Evolutionary conservation across 1,140 invertebrate species (phyloP).

Genomic region (Ephestia elutella): DNA sequence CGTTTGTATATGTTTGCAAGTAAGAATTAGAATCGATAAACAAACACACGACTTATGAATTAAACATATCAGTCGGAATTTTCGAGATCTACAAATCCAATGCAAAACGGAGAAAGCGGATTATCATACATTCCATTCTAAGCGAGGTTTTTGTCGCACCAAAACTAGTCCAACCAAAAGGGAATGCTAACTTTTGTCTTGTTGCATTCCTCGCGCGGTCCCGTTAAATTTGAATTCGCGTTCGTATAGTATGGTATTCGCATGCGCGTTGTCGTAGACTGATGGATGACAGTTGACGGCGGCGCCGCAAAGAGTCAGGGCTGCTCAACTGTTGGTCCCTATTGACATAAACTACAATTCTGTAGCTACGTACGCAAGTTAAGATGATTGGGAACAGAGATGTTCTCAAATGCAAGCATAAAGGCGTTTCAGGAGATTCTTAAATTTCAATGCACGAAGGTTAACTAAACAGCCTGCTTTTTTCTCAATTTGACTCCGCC

Average conservation of each 20-base stretch:
- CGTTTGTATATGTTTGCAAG: too few relatives aligned
- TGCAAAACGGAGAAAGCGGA: constrained; percentile 6
- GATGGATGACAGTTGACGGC: constrained; percentile 71
- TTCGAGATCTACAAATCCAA: not conserved
- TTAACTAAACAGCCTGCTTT: too few relatives aligned
- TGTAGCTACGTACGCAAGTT: not conserved
- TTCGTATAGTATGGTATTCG: constrained; percentile 33
- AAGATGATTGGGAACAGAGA: too few relatives aligned
- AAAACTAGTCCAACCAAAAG: constrained; percentile 25
- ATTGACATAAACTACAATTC: not conserved
- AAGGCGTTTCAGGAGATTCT: too few relatives aligned
- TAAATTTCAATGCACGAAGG: too few relatives aligned
- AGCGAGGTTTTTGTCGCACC: constrained; percentile 38
- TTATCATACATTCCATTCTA: constrained; percentile 32
- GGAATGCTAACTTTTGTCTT: constrained; percentile 52
- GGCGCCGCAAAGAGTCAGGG: constrained; percentile 56
- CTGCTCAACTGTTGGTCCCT: constrained; percentile 11
- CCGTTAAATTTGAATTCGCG: constrained; percentile 69
- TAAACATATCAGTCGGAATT: too few relatives aligned
- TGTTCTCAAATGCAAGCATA: too few relatives aligned
- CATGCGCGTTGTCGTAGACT: constrained; percentile 63
- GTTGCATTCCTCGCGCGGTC: constrained; percentile 59
- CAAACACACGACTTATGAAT: too few relatives aligned
- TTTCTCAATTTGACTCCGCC: too few relatives aligned
- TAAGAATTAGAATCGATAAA: too few relatives aligned